Evolutionary conservation across 2,113 vertebrate species (phyloP).

Genomic region (Dicrurus megarhynchus): DNA sequence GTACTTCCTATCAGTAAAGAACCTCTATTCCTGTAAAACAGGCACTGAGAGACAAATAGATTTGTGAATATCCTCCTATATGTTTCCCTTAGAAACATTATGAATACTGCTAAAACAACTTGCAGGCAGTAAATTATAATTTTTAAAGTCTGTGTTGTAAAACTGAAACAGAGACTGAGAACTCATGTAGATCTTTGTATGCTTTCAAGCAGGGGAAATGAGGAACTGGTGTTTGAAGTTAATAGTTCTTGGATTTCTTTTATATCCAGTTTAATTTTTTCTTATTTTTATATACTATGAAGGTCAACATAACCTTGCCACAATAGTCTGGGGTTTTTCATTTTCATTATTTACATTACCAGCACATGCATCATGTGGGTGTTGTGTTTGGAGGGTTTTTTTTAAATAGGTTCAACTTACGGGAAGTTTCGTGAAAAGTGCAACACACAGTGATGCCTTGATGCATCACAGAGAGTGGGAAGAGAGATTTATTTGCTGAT

Average conservation of each 20-base stretch:
- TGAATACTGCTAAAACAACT: background rate
- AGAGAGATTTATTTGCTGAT: background rate
- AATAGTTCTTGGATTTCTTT: background rate
- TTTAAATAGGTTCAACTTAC: background rate
- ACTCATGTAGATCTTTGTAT: background rate
- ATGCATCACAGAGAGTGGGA: background rate
- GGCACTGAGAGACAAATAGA: background rate
- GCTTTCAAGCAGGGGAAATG: background rate
- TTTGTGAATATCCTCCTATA: background rate
- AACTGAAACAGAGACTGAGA: background rate
- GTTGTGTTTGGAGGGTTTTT: fast-evolving
- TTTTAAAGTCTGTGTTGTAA: background rate
- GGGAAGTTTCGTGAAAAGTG: background rate
- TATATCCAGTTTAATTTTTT: background rate
- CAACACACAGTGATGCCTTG: too few species aligned
- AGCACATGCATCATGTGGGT: background rate
- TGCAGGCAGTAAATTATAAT: background rate
- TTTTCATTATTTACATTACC: background rate
- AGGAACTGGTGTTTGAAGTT: background rate
- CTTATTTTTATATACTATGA: background rate
- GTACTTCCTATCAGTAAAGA: conserved; percentile 11
- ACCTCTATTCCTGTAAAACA: background rate
- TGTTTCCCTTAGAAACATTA: background rate
- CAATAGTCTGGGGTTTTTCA: background rate
- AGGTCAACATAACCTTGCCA: background rate